Evolutionary conservation across 2,797 vertebrate genomes (phyloP), one percentile per base, ranked within the genome.

Genomic region (Fistularia tabacaria): DNA sequence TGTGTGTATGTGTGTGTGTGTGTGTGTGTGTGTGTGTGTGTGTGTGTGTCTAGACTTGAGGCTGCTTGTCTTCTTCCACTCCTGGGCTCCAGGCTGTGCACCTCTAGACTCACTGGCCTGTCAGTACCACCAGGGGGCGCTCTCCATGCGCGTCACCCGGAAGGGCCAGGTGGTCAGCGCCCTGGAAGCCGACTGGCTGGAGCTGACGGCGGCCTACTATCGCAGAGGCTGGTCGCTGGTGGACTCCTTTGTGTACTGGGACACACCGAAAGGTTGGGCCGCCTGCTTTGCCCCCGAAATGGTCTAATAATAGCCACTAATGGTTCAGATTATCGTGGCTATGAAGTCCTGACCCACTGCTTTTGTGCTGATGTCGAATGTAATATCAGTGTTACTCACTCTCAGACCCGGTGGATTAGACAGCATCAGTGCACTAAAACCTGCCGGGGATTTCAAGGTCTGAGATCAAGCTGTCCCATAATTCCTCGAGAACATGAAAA

Each of bases 151-250:
- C 14, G 91, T 97, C 6, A 92, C 93, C 38, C 90, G 95, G 64
- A 98, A 96, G 73, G 97, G 96, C 7, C 85, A 94, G 1, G 90
- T 94, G 59, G 87, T 99, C 67, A 95, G 92, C n/a, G 86, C 91
- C 0, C 82, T 99, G 66, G 97, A 98, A 65, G 96, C 97, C 4
- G 96, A 99, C 67, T 99, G 97, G 97, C 88, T 99, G 62, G 95
- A 98, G 80, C 81, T 98, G 84, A 98, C 95, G 0, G 92, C 95
- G 0, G 90, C 92, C 64, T 96, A 98, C 83, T 97, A 97, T 57
- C 93, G 95, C 57, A 95, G 93, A 84, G 96, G 97, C 74, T 93
- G 96, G 85, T 93, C 95, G 8, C 82, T 98, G 83, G 90, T 94
- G 38, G 97, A 98, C 85, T 95, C 95, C 49, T 95, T 98, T 57